Evolutionary conservation across 2,888 invertebrate genomes (phyloP).

Genomic region (Acleris holmiana): DNA sequence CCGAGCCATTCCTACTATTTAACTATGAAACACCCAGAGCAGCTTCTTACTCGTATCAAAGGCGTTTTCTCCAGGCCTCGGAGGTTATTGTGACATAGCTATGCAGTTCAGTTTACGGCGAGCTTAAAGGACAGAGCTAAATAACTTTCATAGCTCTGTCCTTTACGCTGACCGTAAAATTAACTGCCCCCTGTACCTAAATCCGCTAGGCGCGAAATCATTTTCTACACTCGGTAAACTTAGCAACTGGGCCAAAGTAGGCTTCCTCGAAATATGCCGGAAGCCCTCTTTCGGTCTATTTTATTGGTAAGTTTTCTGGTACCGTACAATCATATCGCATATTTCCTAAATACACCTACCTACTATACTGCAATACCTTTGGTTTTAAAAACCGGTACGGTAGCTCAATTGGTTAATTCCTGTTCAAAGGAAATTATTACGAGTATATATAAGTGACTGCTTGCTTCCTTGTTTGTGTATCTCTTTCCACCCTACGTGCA

Average conservation of each 20-base stretch:
- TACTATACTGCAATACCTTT: conserved; percentile 48
- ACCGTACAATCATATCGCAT: conserved; percentile 66
- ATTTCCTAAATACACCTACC: conserved; percentile 49
- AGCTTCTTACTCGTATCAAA: not conserved
- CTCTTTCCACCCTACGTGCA: no score
- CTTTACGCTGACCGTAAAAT: no score
- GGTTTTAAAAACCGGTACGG: not conserved
- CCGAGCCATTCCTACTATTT: no score
- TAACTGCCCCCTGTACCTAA: no score
- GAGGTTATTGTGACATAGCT: no score
- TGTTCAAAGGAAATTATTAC: no score
- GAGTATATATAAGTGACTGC: no score
- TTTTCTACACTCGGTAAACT: conserved; percentile 79
- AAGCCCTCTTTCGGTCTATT: conserved; percentile 69
- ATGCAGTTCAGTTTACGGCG: no score
- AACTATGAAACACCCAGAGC: conserved; percentile 13
- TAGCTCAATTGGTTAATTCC: not conserved
- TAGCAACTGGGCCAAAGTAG: conserved; percentile 80
- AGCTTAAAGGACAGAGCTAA: no score
- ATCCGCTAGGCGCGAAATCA: conserved; percentile 71
- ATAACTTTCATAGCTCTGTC: no score
- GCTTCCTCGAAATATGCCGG: conserved; percentile 75
- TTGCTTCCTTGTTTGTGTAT: no score
- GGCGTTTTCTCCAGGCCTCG: conserved; percentile 60
- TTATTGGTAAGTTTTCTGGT: conserved; percentile 59